Evolutionary conservation across 2,113 vertebrate genomes (phyloP).

Genomic region (Ceuthmochares aereus): DNA sequence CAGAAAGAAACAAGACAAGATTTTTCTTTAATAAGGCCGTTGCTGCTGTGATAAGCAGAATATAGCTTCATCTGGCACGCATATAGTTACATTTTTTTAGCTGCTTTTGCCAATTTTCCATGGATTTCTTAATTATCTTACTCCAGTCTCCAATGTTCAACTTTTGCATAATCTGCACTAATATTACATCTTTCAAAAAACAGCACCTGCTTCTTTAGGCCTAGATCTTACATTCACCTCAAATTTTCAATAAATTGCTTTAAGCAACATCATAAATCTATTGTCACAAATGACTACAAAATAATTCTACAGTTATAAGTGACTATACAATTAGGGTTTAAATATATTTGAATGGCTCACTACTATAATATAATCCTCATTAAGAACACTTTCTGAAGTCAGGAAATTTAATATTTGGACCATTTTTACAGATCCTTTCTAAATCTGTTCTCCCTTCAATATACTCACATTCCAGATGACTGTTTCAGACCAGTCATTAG

Average conservation of each 20-base stretch:
- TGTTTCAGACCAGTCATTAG: constrained; percentile 2
- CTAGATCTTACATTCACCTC: background rate
- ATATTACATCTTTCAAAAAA: background rate
- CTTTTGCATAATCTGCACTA: background rate
- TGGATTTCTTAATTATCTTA: background rate
- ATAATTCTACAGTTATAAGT: too few species aligned
- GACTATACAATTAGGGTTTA: background rate
- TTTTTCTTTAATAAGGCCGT: background rate
- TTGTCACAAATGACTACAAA: too few species aligned
- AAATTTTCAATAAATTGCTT: background rate
- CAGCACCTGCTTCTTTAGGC: background rate
- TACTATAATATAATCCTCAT: background rate
- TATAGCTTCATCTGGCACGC: background rate
- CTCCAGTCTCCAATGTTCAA: background rate
- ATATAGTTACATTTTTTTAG: background rate
- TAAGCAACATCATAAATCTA: background rate
- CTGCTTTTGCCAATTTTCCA: background rate
- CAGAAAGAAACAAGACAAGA: background rate
- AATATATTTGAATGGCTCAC: background rate
- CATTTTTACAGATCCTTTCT: background rate
- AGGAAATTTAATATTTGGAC: background rate
- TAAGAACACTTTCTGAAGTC: background rate
- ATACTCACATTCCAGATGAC: background rate
- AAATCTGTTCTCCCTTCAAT: background rate
- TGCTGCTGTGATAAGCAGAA: rapidly evolving